These are phyloP conservation scores for Drosophila nigrodunni DNA, from an alignment of 1,140 invertebrate species.

Conservation along the genomic window DNA sequence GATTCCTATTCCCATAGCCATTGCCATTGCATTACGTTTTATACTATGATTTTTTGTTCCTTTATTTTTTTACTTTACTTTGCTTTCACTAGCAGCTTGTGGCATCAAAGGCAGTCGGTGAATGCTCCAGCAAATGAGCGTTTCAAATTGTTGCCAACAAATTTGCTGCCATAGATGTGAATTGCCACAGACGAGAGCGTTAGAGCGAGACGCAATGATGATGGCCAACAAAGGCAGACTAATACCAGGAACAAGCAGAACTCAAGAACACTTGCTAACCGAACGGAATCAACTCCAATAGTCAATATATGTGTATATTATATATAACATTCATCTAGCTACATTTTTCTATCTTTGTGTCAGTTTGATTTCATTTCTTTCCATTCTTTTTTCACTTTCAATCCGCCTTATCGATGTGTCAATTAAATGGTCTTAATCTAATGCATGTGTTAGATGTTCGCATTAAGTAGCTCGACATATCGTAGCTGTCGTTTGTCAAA, in stretches of 20 bases:
- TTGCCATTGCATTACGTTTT: constrained; percentile 73
- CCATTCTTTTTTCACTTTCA: constrained; percentile 23
- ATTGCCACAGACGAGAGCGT: constrained; percentile 47
- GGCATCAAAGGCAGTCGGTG: constrained; percentile 64
- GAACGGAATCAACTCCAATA: constrained; percentile 6
- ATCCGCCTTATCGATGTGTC: constrained; percentile 64
- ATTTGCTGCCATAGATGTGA: constrained; percentile 76
- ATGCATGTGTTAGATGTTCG: constrained; percentile 60
- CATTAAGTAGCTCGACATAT: constrained; percentile 56
- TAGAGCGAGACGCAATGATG: constrained; percentile 21
- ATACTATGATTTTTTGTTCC: constrained; percentile 47
- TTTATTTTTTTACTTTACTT: constrained; percentile 32
- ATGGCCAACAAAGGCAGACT: constrained; percentile 21
- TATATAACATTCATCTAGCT: constrained; percentile 1
- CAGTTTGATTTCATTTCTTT: constrained; percentile 26
- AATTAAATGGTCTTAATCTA: constrained; percentile 76
- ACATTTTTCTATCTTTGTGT: constrained; percentile 6
- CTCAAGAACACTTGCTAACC: constrained; percentile 9
- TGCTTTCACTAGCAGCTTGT: constrained; percentile 28
- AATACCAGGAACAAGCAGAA: constrained; percentile 10
- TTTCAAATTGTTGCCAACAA: constrained; percentile 81
- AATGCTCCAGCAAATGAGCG: constrained; percentile 72
- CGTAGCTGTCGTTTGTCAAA: constrained; percentile 33
- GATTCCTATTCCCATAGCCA: constrained; percentile 32
- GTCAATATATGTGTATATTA: neutral